A percentile compares a stretch with the other conserved stretches of the same genome.
Conservation (phyloP, 1,140 invertebrate genomes). For the Drosophila bocqueti region DNA sequence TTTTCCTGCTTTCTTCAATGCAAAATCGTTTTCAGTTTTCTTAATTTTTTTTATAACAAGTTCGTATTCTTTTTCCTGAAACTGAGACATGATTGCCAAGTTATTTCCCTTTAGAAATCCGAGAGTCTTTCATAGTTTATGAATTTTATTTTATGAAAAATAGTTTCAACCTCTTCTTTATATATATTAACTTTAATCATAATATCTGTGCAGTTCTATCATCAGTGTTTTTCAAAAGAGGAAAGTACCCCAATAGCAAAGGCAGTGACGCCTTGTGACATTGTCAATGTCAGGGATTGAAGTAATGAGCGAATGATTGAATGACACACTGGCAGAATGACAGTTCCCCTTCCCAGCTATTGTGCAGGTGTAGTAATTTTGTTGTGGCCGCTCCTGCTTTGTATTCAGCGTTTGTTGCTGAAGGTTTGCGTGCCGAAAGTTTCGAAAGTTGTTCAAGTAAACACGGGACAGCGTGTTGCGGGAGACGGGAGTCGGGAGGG, state of each 20-base stretch:
- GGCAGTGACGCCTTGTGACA: conserved; percentile 56
- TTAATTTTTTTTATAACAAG: not conserved
- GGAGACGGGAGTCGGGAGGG: not conserved
- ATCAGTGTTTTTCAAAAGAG: not conserved
- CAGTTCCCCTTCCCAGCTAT: conserved; percentile 23
- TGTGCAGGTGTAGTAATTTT: conserved; percentile 59
- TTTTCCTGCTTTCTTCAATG: not conserved
- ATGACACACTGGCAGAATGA: conserved; percentile 55
- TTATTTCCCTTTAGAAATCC: not conserved
- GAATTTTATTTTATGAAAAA: not conserved
- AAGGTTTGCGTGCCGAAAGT: conserved; percentile 74
- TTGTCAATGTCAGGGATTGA: conserved; percentile 67
- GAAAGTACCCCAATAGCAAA: not conserved
- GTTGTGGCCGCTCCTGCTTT: conserved; percentile 49
- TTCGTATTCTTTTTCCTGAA: not conserved
- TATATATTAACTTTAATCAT: not conserved
- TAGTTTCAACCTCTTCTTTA: not conserved
- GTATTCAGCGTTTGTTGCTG: conserved; percentile 48
- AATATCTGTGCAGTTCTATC: too few relatives aligned
- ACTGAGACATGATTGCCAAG: not conserved
- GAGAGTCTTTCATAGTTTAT: not conserved
- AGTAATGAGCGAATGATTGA: conserved; percentile 53
- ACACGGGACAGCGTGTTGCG: conserved; percentile 11
- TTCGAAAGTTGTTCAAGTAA: conserved; percentile 59
- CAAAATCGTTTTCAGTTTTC: not conserved